Percentiles rank a stretch among this genome's conserved stretches.
Conservation (phyloP, 2,888 invertebrate species). For the Hanleya hanleyi region DNA sequence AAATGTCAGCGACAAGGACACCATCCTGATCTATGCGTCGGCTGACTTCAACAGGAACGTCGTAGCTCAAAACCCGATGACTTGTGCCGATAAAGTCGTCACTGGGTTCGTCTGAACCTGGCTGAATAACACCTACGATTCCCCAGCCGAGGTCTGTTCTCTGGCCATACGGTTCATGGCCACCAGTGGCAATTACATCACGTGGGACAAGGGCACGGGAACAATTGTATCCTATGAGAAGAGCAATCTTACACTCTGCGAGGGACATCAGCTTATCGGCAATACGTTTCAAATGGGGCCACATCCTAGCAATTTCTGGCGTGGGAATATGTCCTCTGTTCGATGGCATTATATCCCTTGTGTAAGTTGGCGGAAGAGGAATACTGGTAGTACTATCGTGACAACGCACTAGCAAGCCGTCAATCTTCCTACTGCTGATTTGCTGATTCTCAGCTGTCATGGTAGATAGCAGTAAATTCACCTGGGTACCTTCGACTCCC, state of each 20-base stretch:
- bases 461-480: constrained; percentile 31
- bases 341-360: too few relatives aligned
- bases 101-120: too few relatives aligned
- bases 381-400: constrained; percentile 13
- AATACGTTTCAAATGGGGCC: too few relatives aligned
- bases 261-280: constrained; percentile 8
- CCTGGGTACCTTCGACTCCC: constrained; percentile 14
- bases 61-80: neutral
- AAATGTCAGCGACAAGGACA: too few relatives aligned
- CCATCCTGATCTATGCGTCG: too few relatives aligned
- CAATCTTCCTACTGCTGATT: constrained; percentile 16
- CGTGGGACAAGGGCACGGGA: too few relatives aligned
- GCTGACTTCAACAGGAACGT: neutral
- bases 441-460: constrained; percentile 23
- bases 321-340: too few relatives aligned
- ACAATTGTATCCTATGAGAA: constrained; percentile 20
- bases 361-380: constrained; percentile 8
- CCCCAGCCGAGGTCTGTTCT: constrained; percentile 29
- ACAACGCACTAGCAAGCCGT: constrained; percentile 24
- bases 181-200: too few relatives aligned
- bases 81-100: constrained; percentile 6
- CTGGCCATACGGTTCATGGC: constrained; percentile 26
- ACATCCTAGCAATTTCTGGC: too few relatives aligned
- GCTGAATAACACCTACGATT: constrained; percentile 26
- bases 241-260: constrained; percentile 9